Conservation (phyloP, 2,888 invertebrate genomes). For the Drosophila melanosoma region DNA sequence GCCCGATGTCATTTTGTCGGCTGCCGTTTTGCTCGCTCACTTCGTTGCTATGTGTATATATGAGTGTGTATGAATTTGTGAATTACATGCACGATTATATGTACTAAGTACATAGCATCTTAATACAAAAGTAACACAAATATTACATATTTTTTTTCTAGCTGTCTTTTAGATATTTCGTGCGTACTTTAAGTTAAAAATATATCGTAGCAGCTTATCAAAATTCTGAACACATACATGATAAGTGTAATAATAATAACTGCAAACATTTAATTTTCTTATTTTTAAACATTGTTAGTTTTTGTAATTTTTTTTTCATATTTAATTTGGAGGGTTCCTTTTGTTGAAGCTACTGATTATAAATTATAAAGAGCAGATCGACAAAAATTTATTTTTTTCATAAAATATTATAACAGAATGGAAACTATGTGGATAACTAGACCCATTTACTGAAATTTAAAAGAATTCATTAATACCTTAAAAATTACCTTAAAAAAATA, state of each 20-base stretch:
- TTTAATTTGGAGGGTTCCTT: not conserved
- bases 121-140: not conserved
- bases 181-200: not conserved
- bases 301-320: not conserved
- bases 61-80: not conserved
- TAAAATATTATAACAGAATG: no score
- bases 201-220: not conserved
- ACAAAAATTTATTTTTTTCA: not conserved
- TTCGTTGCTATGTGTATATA: slow-evolving; percentile 55
- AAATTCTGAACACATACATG: not conserved
- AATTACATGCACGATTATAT: slow-evolving; percentile 25
- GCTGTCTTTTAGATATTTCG: slow-evolving; percentile 53
- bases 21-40: slow-evolving; percentile 78
- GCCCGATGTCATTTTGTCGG: slow-evolving; percentile 72
- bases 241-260: no score
- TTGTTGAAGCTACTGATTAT: not conserved
- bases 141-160: not conserved
- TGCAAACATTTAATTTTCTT: no score
- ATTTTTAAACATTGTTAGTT: not conserved
- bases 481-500: no score
- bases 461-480: no score
- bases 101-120: not conserved
- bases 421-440: no score
- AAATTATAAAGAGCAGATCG: not conserved
- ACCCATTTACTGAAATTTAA: not conserved